A percentile compares a stretch with the other conserved stretches of the same genome.
Evolutionary conservation across 64 coral and sea anemone genomes (phyloP).

Genomic region (Porites lutea): DNA sequence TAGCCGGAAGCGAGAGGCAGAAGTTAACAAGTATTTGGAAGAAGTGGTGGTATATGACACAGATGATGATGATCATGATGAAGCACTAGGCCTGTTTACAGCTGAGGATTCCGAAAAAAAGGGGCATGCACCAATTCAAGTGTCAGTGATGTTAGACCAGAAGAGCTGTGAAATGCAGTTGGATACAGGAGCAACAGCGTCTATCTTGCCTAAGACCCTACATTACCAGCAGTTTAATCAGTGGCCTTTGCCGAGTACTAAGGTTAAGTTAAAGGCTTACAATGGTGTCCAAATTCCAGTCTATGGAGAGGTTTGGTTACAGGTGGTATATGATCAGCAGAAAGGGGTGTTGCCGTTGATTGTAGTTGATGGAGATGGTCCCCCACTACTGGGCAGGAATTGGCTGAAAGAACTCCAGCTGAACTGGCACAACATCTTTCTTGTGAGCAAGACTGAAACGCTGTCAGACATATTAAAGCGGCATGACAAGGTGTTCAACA

Average conservation of each 20-base stretch:
- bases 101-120: not conserved
- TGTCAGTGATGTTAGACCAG: slow-evolving; percentile 38
- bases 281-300: too few relatives aligned
- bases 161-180: slow-evolving; percentile 43
- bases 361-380: too few relatives aligned
- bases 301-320: too few relatives aligned
- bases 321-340: too few relatives aligned
- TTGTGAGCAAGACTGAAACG: too few relatives aligned
- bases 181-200: not conserved
- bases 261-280: too few relatives aligned
- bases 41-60: slow-evolving; percentile 8
- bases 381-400: too few relatives aligned
- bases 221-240: slow-evolving; percentile 53
- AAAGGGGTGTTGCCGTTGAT: too few relatives aligned
- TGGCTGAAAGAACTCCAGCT: too few relatives aligned
- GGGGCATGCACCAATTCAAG: not conserved
- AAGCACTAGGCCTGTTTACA: slow-evolving; percentile 32
- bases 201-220: slow-evolving; percentile 1
- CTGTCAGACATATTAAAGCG: too few relatives aligned
- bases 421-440: too few relatives aligned
- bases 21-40: slow-evolving; percentile 10
- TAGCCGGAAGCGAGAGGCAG: not conserved
- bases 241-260: not conserved
- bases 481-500: too few relatives aligned
- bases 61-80: slow-evolving; percentile 32